A percentile compares a stretch with the other conserved stretches of the same genome.
These are phyloP conservation scores for Etheostoma cragini DNA, from an alignment of 2,113 vertebrate species.

Conservation along the genomic window DNA sequence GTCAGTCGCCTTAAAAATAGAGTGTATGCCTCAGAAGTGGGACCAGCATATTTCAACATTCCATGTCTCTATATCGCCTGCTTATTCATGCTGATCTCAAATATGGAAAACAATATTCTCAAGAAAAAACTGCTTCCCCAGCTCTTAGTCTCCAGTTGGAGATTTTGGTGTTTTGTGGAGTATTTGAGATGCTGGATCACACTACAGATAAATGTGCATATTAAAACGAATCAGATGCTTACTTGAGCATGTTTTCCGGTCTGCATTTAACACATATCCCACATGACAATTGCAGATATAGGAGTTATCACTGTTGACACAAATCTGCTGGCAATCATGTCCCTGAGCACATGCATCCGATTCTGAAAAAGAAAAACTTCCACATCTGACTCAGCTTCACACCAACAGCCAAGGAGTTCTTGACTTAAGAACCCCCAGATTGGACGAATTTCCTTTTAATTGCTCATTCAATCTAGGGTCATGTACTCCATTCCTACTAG, in stretches of 20 bases:
- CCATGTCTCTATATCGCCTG: not conserved
- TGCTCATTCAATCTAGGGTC: not conserved
- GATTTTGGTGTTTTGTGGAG: not conserved
- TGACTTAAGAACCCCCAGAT: not conserved
- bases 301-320: slow-evolving; percentile 65
- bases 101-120: not conserved
- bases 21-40: not conserved
- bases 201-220: slow-evolving; percentile 4
- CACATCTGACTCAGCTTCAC: slow-evolving; percentile 5
- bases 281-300: slow-evolving; percentile 75
- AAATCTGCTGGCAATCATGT: slow-evolving; percentile 82
- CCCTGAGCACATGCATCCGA: slow-evolving; percentile 67
- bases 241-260: slow-evolving; percentile 78
- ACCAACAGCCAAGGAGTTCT: not conserved
- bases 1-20: slow-evolving; percentile 4
- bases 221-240: slow-evolving; percentile 23
- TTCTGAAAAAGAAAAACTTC: slow-evolving; percentile 64
- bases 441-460: not conserved
- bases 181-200: not conserved
- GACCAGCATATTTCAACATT: not conserved
- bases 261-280: slow-evolving; percentile 81
- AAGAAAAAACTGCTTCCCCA: not conserved
- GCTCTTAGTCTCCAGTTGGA: not conserved
- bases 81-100: not conserved
- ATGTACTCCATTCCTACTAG: not conserved